These are phyloP conservation scores for Arrhopalites spinosus DNA, from an alignment of 2,888 invertebrate genomes.

Conservation along the genomic window DNA sequence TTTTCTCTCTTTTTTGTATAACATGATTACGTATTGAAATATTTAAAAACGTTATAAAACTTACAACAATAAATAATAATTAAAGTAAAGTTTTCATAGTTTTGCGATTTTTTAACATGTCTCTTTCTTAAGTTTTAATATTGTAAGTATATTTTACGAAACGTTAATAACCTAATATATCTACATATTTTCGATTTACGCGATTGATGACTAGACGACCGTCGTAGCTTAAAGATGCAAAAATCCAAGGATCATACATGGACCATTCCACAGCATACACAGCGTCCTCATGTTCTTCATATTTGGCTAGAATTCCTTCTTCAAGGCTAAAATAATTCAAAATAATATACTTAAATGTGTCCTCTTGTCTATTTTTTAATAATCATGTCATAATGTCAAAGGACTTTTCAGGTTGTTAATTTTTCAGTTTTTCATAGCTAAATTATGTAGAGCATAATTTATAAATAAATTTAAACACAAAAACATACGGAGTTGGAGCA, in stretches of 20 bases:
- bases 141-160: too few species aligned
- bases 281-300: conserved; percentile 97
- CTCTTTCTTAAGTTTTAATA: too few species aligned
- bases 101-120: conserved; percentile 92
- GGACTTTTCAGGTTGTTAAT: too few species aligned
- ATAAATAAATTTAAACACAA: neutral
- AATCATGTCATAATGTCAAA: too few species aligned
- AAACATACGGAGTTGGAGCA: conserved; percentile 36
- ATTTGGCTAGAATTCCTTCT: conserved; percentile 88
- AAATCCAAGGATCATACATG: conserved; percentile 96
- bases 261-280: conserved; percentile 98
- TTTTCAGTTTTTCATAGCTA: too few species aligned
- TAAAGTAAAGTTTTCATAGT: conserved; percentile 88
- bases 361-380: too few species aligned
- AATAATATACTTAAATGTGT: neutral
- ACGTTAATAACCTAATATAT: too few species aligned
- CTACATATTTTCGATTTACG: too few species aligned
- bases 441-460: too few species aligned
- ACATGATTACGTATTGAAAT: neutral
- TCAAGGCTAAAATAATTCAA: conserved; percentile 64
- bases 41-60: neutral
- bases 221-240: conserved; percentile 98
- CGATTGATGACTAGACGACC: conserved; percentile 76
- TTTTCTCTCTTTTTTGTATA: too few species aligned
- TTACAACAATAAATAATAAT: neutral